Conservation (phyloP, 2,797 vertebrate genomes). For the Macroramphosus scolopax region DNA sequence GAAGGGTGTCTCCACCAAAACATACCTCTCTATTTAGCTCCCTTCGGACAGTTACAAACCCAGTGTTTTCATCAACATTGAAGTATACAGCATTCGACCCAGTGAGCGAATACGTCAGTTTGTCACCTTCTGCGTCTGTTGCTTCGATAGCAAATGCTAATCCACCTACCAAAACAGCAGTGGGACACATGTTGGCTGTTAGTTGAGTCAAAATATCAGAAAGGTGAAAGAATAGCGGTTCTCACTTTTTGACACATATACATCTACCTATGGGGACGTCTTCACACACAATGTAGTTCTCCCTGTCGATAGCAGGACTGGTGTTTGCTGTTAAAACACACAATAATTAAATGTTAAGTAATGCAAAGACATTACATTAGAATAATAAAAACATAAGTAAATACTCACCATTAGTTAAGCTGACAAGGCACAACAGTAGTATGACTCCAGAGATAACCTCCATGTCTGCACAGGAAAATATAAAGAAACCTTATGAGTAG, state of each 20-base stretch:
- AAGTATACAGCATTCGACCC: conserved; percentile 67
- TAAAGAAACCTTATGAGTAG: background rate
- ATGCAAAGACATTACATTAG: background rate
- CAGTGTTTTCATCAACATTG: rapidly evolving
- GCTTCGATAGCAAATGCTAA: conserved; percentile 75
- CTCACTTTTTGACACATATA: background rate
- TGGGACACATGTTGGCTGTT: background rate
- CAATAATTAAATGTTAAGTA: background rate
- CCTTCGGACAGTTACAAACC: conserved; percentile 41
- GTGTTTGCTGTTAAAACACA: conserved; percentile 51
- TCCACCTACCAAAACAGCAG: conserved; percentile 51
- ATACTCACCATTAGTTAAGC: conserved; percentile 56
- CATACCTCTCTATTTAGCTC: conserved; percentile 82
- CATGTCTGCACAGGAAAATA: conserved; percentile 49
- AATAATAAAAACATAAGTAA: background rate
- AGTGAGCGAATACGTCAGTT: conserved; percentile 65
- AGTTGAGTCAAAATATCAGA: background rate
- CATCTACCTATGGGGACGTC: conserved; percentile 43
- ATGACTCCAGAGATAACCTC: conserved; percentile 26
- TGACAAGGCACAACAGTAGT: conserved; percentile 57
- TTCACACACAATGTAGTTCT: background rate
- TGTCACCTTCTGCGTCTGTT: conserved; percentile 55
- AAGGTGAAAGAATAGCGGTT: background rate
- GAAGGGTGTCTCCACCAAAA: background rate
- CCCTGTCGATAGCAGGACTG: conserved; percentile 48